These are phyloP conservation scores for Hirtodrosophila histrioides DNA, from an alignment of 2,888 invertebrate species.

Conservation along the genomic window DNA sequence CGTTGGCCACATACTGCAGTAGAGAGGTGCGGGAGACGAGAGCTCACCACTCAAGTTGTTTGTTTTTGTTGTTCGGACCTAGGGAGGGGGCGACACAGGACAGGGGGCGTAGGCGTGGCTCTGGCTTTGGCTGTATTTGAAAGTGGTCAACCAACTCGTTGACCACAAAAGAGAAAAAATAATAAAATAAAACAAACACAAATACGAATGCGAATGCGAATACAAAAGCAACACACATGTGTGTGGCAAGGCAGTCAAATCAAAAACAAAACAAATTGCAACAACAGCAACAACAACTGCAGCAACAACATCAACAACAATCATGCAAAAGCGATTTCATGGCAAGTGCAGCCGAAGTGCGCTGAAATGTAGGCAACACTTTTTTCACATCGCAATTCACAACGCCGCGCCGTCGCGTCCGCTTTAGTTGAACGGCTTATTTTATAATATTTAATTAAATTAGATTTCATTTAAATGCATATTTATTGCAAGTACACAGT, in stretches of 20 bases:
- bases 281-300: conserved; percentile 32
- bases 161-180: conserved; percentile 80
- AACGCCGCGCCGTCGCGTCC: conserved; percentile 2
- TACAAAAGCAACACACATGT: conserved; percentile 26
- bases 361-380: conserved; percentile 74
- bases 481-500: conserved; percentile 40
- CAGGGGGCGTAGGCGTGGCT: conserved; percentile 23
- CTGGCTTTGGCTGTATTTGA: conserved; percentile 67
- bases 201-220: conserved; percentile 58
- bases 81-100: not conserved
- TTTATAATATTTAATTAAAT: conserved; percentile 70
- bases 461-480: conserved; percentile 53
- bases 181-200: conserved; percentile 69
- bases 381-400: conserved; percentile 17
- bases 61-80: conserved; percentile 13
- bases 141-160: conserved; percentile 83
- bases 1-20: too few relatives aligned
- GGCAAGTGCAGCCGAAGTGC: conserved; percentile 44
- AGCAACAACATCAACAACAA: conserved; percentile 11
- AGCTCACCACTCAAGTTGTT: conserved; percentile 39
- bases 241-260: conserved; percentile 62
- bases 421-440: conserved; percentile 42
- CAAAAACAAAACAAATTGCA: conserved; percentile 74
- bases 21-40: conserved; percentile 3
- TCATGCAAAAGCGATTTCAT: conserved; percentile 17